Evolutionary conservation across 2,888 invertebrate genomes (phyloP).

Genomic region (Athrips mouffetella): DNA sequence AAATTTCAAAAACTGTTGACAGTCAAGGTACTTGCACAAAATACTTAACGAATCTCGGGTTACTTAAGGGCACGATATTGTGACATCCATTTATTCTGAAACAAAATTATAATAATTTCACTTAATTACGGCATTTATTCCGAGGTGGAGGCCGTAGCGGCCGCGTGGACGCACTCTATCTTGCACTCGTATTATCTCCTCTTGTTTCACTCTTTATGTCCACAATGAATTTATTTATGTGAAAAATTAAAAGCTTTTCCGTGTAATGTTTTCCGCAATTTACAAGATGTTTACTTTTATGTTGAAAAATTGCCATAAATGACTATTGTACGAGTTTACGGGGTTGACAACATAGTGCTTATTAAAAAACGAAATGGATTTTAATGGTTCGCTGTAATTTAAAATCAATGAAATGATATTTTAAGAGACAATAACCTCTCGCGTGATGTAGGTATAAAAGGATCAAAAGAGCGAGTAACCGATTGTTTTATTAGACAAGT

Average conservation of each 20-base stretch:
- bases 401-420: conserved; percentile 31
- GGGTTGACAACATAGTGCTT: not conserved
- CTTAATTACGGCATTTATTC: conserved; percentile 74
- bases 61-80: conserved; percentile 61
- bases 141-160: conserved; percentile 41
- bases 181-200: conserved; percentile 48
- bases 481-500: conserved; percentile 67
- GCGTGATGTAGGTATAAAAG: conserved; percentile 32
- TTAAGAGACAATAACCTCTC: conserved; percentile 33
- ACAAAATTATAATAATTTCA: conserved; percentile 74
- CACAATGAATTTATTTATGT: conserved; percentile 58
- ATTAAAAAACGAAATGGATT: conserved; percentile 10
- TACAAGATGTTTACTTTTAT: conserved; percentile 21
- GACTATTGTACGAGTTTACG: conserved; percentile 9
- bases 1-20: conserved; percentile 8
- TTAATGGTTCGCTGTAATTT: conserved; percentile 26
- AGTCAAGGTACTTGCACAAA: conserved; percentile 8
- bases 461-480: conserved; percentile 45
- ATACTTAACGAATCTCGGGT: conserved; percentile 48
- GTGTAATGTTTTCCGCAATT: conserved; percentile 49
- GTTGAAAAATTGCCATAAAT: conserved; percentile 24
- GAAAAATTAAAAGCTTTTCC: conserved; percentile 60
- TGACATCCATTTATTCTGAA: conserved; percentile 68
- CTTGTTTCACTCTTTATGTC: conserved; percentile 38
- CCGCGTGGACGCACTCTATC: conserved; percentile 51